Conservation (phyloP, 2,797 vertebrate genomes). For the Coregonus sp. region DNA sequence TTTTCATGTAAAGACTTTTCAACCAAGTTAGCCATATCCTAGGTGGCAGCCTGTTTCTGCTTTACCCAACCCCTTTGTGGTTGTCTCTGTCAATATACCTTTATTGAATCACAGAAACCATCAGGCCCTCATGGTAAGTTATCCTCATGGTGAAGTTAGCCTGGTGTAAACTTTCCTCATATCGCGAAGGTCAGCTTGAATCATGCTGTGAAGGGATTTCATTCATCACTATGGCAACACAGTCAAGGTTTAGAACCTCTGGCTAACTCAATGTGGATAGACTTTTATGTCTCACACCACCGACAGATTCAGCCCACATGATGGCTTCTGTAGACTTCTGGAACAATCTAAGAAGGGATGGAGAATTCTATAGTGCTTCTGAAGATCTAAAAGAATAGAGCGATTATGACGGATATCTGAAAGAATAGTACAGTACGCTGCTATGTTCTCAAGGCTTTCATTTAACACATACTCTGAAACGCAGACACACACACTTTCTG, state of each 20-base stretch:
- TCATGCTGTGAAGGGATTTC: not conserved
- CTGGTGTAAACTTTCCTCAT: not conserved
- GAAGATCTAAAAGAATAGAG: slow-evolving; percentile 27
- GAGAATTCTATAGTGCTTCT: not conserved
- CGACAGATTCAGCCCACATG: not conserved
- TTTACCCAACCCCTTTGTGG: not conserved
- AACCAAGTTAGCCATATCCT: not conserved
- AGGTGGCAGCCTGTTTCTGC: not conserved
- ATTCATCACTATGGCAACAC: not conserved
- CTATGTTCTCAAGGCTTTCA: slow-evolving; percentile 22
- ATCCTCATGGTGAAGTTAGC: too few relatives aligned
- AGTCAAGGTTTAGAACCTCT: not conserved
- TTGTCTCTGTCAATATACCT: not conserved
- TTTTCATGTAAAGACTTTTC: not conserved
- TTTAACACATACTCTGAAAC: slow-evolving; percentile 5
- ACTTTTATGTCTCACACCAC: slow-evolving; percentile 9
- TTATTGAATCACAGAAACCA: not conserved
- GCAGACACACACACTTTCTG: slow-evolving; percentile 11
- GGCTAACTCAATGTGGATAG: not conserved
- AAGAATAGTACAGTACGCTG: slow-evolving; percentile 42
- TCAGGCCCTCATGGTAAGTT: not conserved
- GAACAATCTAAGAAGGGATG: not conserved
- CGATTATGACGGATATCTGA: slow-evolving; percentile 44
- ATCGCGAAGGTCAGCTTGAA: not conserved
- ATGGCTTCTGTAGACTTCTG: not conserved